Conservation (phyloP, 2,113 vertebrate genomes). For the Perccottus glenii region DNA sequence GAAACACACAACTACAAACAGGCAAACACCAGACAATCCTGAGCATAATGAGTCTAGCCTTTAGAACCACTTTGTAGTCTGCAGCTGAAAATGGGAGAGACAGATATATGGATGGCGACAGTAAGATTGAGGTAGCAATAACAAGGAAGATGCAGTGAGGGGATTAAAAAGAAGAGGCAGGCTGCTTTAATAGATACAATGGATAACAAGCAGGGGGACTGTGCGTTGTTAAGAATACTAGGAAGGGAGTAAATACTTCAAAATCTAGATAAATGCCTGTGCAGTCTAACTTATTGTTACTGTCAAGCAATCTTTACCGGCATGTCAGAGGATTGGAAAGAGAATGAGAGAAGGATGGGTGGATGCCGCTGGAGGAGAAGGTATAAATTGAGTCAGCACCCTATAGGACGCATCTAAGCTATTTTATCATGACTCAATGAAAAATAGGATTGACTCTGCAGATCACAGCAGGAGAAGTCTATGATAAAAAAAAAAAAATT, state of each 20-base stretch:
- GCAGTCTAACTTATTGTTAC: slow-evolving; percentile 35
- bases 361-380: slow-evolving; percentile 31
- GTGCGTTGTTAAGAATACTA: slow-evolving; percentile 32
- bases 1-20: slow-evolving; percentile 12
- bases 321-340: slow-evolving; percentile 27
- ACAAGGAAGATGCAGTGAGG: slow-evolving; percentile 9
- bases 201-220: slow-evolving; percentile 13
- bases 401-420: slow-evolving; percentile 29
- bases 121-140: slow-evolving; percentile 18
- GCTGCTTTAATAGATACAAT: slow-evolving; percentile 44
- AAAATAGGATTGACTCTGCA: slow-evolving; percentile 28
- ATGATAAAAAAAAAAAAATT: slow-evolving; percentile 5
- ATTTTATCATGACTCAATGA: slow-evolving; percentile 45
- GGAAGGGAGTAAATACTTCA: slow-evolving; percentile 34
- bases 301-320: slow-evolving; percentile 16
- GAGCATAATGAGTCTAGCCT: slow-evolving; percentile 16
- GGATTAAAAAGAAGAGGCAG: slow-evolving; percentile 23
- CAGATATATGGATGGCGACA: slow-evolving; percentile 14
- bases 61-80: slow-evolving; percentile 25
- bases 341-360: slow-evolving; percentile 16
- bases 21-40: slow-evolving; percentile 22
- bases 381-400: slow-evolving; percentile 54
- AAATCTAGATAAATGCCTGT: slow-evolving; percentile 42
- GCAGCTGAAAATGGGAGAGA: slow-evolving; percentile 7
- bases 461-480: slow-evolving; percentile 5